phyloP scores from a whole-genome alignment of 2,797 vertebrate species.

The Artibeus jamaicensis region DNA sequence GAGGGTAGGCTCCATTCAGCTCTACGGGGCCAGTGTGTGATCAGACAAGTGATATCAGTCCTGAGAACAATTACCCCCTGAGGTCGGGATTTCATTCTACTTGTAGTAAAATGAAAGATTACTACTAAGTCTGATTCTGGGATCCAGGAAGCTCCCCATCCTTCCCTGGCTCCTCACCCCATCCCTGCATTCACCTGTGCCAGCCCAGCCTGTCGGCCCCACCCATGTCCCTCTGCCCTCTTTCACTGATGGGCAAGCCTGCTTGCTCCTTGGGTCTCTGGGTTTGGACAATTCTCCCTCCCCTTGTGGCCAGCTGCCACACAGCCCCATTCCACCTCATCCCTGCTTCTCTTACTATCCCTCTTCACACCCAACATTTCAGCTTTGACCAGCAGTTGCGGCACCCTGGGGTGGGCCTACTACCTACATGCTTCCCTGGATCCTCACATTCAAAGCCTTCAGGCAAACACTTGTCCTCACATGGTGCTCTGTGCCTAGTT shows the following conservation, averaged over 20 bases:
- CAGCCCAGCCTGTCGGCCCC: too few species aligned
- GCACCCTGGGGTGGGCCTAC: background rate
- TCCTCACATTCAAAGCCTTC: background rate
- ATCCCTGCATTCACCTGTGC: too few species aligned
- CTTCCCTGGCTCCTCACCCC: background rate
- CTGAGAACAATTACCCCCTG: background rate
- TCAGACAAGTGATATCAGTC: background rate
- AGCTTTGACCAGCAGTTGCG: background rate
- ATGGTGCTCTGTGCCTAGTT: rapidly evolving
- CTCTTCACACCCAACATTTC: background rate
- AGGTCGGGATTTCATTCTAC: rapidly evolving
- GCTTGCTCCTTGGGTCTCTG: background rate
- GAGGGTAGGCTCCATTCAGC: rapidly evolving
- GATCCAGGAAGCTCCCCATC: background rate
- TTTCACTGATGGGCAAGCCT: too few species aligned
- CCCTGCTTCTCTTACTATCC: rapidly evolving
- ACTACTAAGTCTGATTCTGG: background rate
- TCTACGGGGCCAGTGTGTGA: background rate
- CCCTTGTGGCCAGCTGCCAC: background rate
- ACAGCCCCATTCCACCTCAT: too few species aligned
- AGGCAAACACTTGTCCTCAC: background rate
- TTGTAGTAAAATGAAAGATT: background rate
- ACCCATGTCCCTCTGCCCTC: background rate
- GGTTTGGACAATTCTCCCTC: background rate
- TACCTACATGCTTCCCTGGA: background rate